Conservation (phyloP, 2,888 invertebrate genomes). For the Ferrisia virgata region DNA sequence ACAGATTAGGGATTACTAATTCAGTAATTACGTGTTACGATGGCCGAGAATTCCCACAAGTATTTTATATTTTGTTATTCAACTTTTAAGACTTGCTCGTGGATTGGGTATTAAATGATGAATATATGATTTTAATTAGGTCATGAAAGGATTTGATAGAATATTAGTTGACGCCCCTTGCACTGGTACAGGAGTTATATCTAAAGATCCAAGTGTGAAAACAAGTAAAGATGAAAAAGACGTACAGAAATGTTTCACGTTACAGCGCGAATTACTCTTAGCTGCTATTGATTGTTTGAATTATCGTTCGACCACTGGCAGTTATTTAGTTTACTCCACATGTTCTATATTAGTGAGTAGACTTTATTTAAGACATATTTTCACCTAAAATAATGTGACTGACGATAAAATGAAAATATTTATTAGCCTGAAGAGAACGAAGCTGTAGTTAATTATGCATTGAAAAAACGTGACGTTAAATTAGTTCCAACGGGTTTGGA, state of each 20-base stretch:
- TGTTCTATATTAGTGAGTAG: conserved; percentile 81
- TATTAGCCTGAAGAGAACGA: conserved; percentile 95
- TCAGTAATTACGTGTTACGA: conserved; percentile 85
- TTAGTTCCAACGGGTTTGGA: conserved; percentile 89
- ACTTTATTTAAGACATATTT: background rate
- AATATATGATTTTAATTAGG: conserved; percentile 53
- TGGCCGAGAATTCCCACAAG: conserved; percentile 76
- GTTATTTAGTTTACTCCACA: conserved; percentile 96
- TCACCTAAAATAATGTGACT: background rate
- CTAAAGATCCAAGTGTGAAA: conserved; percentile 97
- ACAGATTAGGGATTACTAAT: conserved; percentile 93
- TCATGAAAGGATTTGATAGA: conserved; percentile 90
- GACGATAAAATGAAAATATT: background rate
- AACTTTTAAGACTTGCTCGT: background rate
- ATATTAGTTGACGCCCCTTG: conserved; percentile 97
- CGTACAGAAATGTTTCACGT: conserved; percentile 83
- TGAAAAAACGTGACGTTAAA: conserved; percentile 90
- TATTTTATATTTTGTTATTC: conserved; percentile 51
- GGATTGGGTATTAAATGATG: background rate
- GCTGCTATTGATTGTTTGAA: conserved; percentile 96
- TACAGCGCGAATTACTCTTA: conserved; percentile 87
- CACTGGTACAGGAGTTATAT: conserved; percentile 95
- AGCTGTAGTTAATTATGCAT: conserved; percentile 91
- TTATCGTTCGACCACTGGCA: conserved; percentile 87
- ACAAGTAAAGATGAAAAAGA: conserved; percentile 85